Percentiles rank a stretch among this genome's conserved stretches.
phyloP scores from a whole-genome alignment of 1,140 invertebrate genomes.

The Temnothorax nylanderi region DNA sequence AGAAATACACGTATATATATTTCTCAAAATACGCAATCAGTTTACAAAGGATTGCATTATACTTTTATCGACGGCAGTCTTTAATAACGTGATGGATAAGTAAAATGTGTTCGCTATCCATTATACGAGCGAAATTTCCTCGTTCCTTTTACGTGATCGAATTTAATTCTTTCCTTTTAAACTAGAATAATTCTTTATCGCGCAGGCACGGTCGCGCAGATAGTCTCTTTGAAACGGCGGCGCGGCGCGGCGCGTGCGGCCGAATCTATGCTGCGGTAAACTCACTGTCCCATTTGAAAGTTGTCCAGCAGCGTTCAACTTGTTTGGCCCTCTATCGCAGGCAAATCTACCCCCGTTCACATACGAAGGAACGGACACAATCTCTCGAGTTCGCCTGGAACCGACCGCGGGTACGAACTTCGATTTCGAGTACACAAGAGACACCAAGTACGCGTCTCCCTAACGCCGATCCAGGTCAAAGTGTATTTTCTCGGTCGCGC shows the following conservation, averaged over 20 bases:
- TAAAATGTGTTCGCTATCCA: not conserved
- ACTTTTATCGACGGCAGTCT: not conserved
- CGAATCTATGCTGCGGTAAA: conserved; percentile 26
- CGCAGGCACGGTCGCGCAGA: not conserved
- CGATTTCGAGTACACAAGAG: conserved; percentile 57
- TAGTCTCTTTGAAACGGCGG: conserved; percentile 13
- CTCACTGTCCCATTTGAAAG: conserved; percentile 52
- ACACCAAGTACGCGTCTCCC: conserved; percentile 49
- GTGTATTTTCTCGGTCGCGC: conserved; percentile 59
- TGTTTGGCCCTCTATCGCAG: conserved; percentile 38
- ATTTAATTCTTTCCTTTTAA: not conserved
- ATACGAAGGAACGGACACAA: conserved; percentile 49
- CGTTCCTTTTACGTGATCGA: not conserved
- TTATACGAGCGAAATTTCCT: not conserved
- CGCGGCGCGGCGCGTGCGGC: not conserved
- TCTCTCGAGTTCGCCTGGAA: conserved; percentile 34
- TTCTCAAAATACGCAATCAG: conserved; percentile 12
- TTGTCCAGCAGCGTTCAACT: conserved; percentile 50
- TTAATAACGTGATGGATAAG: not conserved
- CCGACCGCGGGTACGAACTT: conserved; percentile 54
- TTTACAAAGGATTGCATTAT: not conserved
- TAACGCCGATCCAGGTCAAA: conserved; percentile 54
- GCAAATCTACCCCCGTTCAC: conserved; percentile 31
- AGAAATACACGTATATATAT: not conserved
- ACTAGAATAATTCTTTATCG: not conserved